phyloP scores from a whole-genome alignment of 2,797 vertebrate species.

The Stomatorhinus walkeri region DNA sequence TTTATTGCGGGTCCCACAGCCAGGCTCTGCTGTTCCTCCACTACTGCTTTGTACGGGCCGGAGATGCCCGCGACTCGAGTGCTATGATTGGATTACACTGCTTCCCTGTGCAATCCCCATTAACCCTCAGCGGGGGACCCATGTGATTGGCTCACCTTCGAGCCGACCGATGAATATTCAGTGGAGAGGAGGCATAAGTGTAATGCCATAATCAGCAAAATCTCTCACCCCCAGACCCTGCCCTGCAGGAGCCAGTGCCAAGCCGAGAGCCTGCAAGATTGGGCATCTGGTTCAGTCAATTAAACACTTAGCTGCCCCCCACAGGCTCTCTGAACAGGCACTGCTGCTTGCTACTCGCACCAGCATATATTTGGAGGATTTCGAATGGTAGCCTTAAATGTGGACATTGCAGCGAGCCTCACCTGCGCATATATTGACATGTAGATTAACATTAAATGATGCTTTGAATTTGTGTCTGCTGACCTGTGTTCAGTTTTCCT shows the following conservation, averaged over 20 bases:
- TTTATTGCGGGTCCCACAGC: slow-evolving; percentile 29
- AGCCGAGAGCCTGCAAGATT: slow-evolving; percentile 26
- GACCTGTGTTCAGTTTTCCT: not conserved
- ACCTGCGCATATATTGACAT: not conserved
- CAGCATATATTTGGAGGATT: not conserved
- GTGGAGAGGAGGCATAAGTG: not conserved
- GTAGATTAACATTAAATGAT: not conserved
- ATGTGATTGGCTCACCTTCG: slow-evolving; percentile 34
- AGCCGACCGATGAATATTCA: slow-evolving; percentile 39
- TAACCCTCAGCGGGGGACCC: slow-evolving; percentile 36
- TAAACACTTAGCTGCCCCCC: slow-evolving; percentile 20
- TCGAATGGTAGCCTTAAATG: not conserved
- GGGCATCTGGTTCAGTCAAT: slow-evolving; percentile 33
- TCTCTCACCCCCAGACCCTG: slow-evolving; percentile 12
- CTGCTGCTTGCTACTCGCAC: not conserved
- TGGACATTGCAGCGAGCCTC: not conserved
- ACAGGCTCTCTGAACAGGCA: not conserved
- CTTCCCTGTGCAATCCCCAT: slow-evolving; percentile 32
- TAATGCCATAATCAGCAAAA: slow-evolving; percentile 17
- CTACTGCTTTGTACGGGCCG: not conserved
- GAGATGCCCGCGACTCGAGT: slow-evolving; percentile 20
- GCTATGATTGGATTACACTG: slow-evolving; percentile 40
- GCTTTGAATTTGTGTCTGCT: not conserved
- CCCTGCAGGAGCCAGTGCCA: slow-evolving; percentile 22
- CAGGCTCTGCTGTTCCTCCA: not conserved